A percentile compares a stretch with the other conserved stretches of the same genome.
These are phyloP conservation scores for Hypomecis punctinalis DNA, from an alignment of 2,888 invertebrate species.

Conservation along the genomic window DNA sequence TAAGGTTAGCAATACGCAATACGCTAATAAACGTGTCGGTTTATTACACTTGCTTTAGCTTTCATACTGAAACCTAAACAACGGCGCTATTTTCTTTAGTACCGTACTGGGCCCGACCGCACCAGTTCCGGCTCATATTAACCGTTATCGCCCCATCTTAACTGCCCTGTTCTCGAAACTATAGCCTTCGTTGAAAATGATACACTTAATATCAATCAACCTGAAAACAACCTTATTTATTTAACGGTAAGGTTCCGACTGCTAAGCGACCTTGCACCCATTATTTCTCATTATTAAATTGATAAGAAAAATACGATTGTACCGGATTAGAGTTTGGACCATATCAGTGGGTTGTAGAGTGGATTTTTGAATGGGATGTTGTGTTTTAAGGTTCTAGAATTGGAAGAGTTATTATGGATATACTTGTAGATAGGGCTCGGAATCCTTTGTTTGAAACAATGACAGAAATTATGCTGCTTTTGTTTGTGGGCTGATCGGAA, in stretches of 20 bases:
- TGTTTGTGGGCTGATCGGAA: constrained; percentile 42
- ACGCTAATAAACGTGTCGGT: neutral
- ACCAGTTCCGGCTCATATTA: constrained; percentile 82
- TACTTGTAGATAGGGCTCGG: constrained; percentile 43
- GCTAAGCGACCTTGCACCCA: constrained; percentile 40
- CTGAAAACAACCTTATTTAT: constrained; percentile 58
- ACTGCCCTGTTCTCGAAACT: constrained; percentile 81
- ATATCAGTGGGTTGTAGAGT: constrained; percentile 46
- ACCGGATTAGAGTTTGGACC: constrained; percentile 54
- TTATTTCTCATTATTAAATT: constrained; percentile 81
- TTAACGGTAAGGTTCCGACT: constrained; percentile 50
- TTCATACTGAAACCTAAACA: constrained; percentile 59
- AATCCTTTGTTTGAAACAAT: constrained; percentile 49
- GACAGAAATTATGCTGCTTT: constrained; percentile 49
- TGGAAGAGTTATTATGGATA: constrained; percentile 55
- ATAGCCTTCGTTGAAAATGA: constrained; percentile 76
- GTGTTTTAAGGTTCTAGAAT: constrained; percentile 31
- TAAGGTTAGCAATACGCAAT: neutral
- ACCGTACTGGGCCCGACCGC: constrained; percentile 61
- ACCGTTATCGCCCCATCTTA: constrained; percentile 81
- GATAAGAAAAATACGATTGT: constrained; percentile 71
- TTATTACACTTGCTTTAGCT: constrained; percentile 22
- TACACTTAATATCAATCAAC: constrained; percentile 65
- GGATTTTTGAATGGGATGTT: constrained; percentile 38
- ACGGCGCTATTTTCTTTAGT: constrained; percentile 72